phyloP scores from a whole-genome alignment of 1,140 invertebrate genomes.

The Tetranychus cinnabarinus region DNA sequence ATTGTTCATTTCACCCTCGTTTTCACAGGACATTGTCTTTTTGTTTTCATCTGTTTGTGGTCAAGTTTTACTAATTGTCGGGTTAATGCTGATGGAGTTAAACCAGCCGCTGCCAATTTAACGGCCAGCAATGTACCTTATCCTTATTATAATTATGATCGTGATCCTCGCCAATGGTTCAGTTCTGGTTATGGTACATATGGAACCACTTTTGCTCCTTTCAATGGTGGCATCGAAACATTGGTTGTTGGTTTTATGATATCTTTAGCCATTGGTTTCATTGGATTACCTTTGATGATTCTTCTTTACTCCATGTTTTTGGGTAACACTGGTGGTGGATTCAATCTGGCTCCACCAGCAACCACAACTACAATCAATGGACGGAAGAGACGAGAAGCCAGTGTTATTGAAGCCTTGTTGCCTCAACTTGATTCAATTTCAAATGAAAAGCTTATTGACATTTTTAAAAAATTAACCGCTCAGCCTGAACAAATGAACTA shows the following conservation, averaged over 20 bases:
- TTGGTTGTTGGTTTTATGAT: constrained; percentile 2
- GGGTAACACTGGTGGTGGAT: not conserved
- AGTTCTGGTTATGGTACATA: not conserved
- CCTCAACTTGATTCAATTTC: too few species aligned
- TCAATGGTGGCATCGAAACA: constrained; percentile 1
- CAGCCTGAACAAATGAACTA: too few species aligned
- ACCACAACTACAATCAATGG: constrained; percentile 3
- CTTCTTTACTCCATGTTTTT: not conserved
- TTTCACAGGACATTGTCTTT: too few species aligned
- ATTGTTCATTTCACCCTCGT: too few species aligned
- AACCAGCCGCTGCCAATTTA: not conserved
- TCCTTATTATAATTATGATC: not conserved
- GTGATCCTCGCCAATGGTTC: constrained; percentile 3
- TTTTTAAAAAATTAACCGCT: too few species aligned
- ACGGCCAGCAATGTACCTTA: not conserved
- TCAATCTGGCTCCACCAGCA: constrained; percentile 6
- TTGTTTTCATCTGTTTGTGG: too few species aligned
- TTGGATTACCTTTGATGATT: constrained; percentile 6
- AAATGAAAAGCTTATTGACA: too few species aligned
- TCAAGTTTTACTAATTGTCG: too few species aligned
- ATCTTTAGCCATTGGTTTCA: not conserved
- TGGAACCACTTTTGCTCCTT: not conserved
- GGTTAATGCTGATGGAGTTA: not conserved
- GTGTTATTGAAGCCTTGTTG: too few species aligned
- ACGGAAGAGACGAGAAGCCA: not conserved